Evolutionary conservation across 1,140 invertebrate species (phyloP), one percentile per base, ranked within the genome.

Genomic region (Drosophila kurseongensis): DNA sequence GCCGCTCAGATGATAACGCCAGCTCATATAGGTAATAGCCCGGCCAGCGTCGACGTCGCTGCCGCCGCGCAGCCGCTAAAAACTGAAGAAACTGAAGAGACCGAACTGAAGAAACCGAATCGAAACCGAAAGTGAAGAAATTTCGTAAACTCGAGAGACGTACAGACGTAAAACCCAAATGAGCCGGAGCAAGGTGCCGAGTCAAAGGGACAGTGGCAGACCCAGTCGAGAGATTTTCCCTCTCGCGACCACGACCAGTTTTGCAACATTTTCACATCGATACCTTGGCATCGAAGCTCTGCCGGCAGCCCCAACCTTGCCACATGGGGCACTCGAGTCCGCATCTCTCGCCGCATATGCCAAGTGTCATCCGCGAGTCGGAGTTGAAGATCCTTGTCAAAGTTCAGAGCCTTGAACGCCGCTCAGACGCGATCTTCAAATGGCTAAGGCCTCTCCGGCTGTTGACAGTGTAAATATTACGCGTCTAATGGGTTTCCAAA

Each of bases 21-120:
- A 90, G 74, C 59, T 91, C 90, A 90, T 91, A 91, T 91, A 91
- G 75, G 75, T 78, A 90, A 76, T 83, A 82, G 61, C 63, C 63
- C 9, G 63, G 18, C 55, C 62, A 50, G 0, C 61, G 57, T 29
- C 50, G 47, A 18, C 65, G 45, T 50, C 55, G 45, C 48, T 47
- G 48, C 71, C 77, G 72, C 48, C 45, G 73, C 40, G 54, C 69
- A 42, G 56, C 47, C 23, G 60, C 54, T 51, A 58, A 59, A 47
- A 56, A n/a, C n/a, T n/a, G n/a, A n/a, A n/a, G n/a, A n/a, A 78
- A 65, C 54, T 51, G 65, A 59, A 47, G 59, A 78, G 61, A 55
- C 44, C 45, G 45, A 48, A 48, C 47, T 29, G 67, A 69, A 27
- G 13, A 48, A 48, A 32, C 45, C 50, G 68, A 72, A 41, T 60